Evolutionary conservation across 2,888 invertebrate genomes (phyloP).

Genomic region (Dicyrtoma fusca): DNA sequence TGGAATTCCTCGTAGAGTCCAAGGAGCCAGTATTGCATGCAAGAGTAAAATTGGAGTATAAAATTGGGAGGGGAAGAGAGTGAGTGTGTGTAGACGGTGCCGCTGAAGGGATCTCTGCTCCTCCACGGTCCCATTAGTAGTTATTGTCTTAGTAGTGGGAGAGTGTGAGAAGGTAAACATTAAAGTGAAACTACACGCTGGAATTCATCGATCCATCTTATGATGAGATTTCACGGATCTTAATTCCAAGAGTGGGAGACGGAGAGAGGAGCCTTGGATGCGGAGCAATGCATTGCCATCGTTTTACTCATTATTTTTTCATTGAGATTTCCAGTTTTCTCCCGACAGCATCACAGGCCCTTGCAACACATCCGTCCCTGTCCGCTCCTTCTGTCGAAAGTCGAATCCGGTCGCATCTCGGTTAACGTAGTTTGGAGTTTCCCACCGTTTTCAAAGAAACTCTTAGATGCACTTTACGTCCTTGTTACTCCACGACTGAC

Average conservation of each 20-base stretch:
- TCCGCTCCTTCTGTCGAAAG: too few relatives aligned
- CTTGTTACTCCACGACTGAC: too few relatives aligned
- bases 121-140: slow-evolving; percentile 42
- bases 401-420: too few relatives aligned
- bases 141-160: slow-evolving; percentile 43
- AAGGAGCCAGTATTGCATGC: too few relatives aligned
- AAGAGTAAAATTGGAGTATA: neutral
- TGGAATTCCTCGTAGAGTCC: too few relatives aligned
- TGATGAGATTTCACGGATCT: slow-evolving; percentile 54
- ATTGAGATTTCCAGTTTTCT: slow-evolving; percentile 37
- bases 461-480: too few relatives aligned
- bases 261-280: slow-evolving; percentile 23
- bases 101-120: slow-evolving; percentile 12
- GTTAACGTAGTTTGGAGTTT: too few relatives aligned
- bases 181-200: slow-evolving; percentile 39
- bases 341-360: too few relatives aligned
- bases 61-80: slow-evolving; percentile 15
- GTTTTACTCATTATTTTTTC: slow-evolving; percentile 49
- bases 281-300: slow-evolving; percentile 1
- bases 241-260: slow-evolving; percentile 41
- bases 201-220: slow-evolving; percentile 49
- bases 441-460: too few relatives aligned
- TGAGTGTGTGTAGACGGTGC: neutral
- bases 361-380: too few relatives aligned
- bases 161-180: slow-evolving; percentile 47